Percentiles rank a stretch among this genome's conserved stretches.
phyloP scores from a whole-genome alignment of 2,888 invertebrate genomes.

The Portevinia maculata region DNA sequence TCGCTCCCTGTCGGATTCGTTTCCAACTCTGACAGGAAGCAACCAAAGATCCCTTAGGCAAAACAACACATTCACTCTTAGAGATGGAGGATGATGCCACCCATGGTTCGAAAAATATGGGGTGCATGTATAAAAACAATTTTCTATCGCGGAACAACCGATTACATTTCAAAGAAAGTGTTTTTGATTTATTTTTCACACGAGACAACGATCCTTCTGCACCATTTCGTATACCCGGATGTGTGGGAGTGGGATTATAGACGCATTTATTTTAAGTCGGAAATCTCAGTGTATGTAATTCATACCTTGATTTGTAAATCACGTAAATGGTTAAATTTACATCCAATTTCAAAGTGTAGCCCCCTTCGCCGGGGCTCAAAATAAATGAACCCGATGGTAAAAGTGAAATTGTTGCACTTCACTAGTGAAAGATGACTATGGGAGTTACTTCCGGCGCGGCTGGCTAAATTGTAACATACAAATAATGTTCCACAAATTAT shows the following conservation, averaged over 20 bases:
- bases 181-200: constrained; percentile 71
- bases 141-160: constrained; percentile 66
- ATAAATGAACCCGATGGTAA: constrained; percentile 48
- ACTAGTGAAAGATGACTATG: constrained; percentile 35
- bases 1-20: constrained; percentile 38
- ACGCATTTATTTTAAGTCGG: constrained; percentile 58
- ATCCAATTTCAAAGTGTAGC: constrained; percentile 53
- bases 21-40: constrained; percentile 56
- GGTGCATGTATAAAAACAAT: constrained; percentile 62
- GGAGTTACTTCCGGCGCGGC: background rate
- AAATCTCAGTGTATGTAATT: constrained; percentile 45
- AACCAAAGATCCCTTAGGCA: constrained; percentile 55
- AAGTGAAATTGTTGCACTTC: constrained; percentile 51
- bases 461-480: constrained; percentile 46
- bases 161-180: constrained; percentile 69
- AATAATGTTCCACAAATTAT: constrained; percentile 62
- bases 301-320: constrained; percentile 69
- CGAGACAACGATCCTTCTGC: constrained; percentile 42
- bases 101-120: constrained; percentile 51
- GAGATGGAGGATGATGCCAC: background rate
- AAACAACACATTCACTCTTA: constrained; percentile 31
- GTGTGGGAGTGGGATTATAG: constrained; percentile 6
- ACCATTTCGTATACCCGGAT: background rate
- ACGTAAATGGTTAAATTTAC: constrained; percentile 69
- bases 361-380: constrained; percentile 8